Percentiles rank a stretch among this genome's conserved stretches.
phyloP scores from a whole-genome alignment of 2,888 invertebrate species.

The Cerastis leucographa region DNA sequence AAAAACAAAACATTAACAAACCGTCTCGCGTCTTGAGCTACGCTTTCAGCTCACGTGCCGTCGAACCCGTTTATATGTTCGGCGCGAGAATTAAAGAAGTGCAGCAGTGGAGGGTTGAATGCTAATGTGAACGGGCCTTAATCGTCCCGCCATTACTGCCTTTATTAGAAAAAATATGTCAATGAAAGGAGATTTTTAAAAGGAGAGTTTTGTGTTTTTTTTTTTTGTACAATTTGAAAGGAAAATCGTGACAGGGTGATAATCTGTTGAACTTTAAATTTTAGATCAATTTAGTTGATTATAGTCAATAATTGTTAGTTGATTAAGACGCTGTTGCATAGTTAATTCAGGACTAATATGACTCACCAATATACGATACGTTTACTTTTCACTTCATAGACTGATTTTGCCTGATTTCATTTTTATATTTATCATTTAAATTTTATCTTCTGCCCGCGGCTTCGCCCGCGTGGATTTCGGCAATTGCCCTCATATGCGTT shows the following conservation, averaged over 20 bases:
- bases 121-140: constrained; percentile 66
- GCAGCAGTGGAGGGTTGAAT: constrained; percentile 69
- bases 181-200: constrained; percentile 8
- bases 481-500: too few relatives aligned
- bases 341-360: neutral
- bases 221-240: neutral
- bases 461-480: too few relatives aligned
- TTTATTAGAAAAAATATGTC: constrained; percentile 53
- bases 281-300: neutral
- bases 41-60: constrained; percentile 66
- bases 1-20: constrained; percentile 26
- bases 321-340: neutral
- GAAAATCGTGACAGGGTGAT: too few relatives aligned
- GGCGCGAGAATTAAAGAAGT: constrained; percentile 74
- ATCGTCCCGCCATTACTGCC: constrained; percentile 50
- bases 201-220: neutral
- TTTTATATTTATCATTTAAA: neutral
- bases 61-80: constrained; percentile 69
- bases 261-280: neutral
- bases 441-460: too few relatives aligned
- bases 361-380: neutral
- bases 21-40: constrained; percentile 45
- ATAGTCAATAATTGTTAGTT: neutral
- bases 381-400: neutral
- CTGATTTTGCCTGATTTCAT: neutral